These are phyloP conservation scores for Charaxes varanes DNA, from an alignment of 1,140 invertebrate species.

Conservation along the genomic window DNA sequence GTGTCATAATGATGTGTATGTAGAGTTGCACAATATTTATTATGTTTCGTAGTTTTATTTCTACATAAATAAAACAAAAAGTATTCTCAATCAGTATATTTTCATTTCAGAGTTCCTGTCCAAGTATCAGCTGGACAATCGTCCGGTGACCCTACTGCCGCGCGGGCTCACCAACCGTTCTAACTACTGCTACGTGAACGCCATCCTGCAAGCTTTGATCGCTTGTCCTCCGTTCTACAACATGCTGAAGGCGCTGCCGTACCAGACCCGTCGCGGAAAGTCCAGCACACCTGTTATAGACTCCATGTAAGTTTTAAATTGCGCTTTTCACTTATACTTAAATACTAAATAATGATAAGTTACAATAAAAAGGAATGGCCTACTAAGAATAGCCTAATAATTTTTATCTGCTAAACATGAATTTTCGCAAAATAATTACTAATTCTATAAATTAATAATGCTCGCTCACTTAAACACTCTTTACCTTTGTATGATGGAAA, in stretches of 20 bases:
- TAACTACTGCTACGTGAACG: constrained; percentile 97
- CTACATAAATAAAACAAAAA: neutral
- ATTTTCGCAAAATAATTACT: too few relatives aligned
- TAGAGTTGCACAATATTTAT: too few relatives aligned
- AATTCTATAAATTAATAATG: too few relatives aligned
- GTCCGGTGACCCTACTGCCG: constrained; percentile 84
- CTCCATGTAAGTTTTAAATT: constrained; percentile 85
- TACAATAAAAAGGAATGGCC: too few relatives aligned
- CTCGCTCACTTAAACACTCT: too few relatives aligned
- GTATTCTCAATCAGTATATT: neutral
- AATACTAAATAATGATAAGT: too few relatives aligned
- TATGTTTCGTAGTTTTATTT: neutral
- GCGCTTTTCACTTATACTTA: neutral
- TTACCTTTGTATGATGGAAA: too few relatives aligned
- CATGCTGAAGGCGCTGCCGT: constrained; percentile 83
- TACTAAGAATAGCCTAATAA: too few relatives aligned
- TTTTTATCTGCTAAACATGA: too few relatives aligned
- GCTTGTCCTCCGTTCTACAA: constrained; percentile 96
- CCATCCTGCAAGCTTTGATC: constrained; percentile 90
- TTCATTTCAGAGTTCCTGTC: constrained; percentile 80
- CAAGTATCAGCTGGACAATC: constrained; percentile 83
- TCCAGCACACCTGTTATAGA: constrained; percentile 93
- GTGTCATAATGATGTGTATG: too few relatives aligned
- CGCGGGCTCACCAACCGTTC: constrained; percentile 92
- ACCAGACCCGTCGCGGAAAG: constrained; percentile 75